Percentiles rank a stretch among this genome's conserved stretches.
Conservation (phyloP, 2,888 invertebrate genomes). For the Macrosoma leucophasiata region DNA sequence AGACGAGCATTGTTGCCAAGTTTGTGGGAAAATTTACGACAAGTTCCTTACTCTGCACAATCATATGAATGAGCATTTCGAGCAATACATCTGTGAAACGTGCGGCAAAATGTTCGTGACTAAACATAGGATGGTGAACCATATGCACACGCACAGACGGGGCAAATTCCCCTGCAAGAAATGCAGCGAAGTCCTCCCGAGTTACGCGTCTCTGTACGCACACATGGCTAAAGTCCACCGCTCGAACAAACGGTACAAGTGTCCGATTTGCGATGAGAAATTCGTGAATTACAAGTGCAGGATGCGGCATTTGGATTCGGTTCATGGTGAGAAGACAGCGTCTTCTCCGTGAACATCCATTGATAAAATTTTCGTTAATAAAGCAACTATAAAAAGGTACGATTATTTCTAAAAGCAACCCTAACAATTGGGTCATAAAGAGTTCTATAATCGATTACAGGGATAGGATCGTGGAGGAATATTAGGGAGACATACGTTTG, state of each 20-base stretch:
- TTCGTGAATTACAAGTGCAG: constrained; percentile 62
- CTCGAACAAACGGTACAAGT: constrained; percentile 61
- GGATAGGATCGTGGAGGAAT: no score
- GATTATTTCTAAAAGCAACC: no score
- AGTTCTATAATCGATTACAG: no score
- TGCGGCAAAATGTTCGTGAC: constrained; percentile 65
- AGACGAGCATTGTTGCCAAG: constrained; percentile 55
- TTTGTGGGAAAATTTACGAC: constrained; percentile 62
- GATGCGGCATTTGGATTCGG: constrained; percentile 51
- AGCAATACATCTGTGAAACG: constrained; percentile 64
- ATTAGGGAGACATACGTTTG: no score
- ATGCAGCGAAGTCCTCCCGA: constrained; percentile 48
- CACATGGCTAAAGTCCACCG: constrained; percentile 57
- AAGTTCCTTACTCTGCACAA: constrained; percentile 63
- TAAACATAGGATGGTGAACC: constrained; percentile 58
- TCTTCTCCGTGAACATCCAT: constrained; percentile 60
- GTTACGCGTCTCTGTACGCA: constrained; percentile 51
- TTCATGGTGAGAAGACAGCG: constrained; percentile 60
- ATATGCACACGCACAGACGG: constrained; percentile 53
- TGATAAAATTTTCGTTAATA: constrained; percentile 58
- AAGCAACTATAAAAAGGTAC: no score
- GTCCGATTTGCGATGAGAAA: constrained; percentile 64
- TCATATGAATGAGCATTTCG: constrained; percentile 67
- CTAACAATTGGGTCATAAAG: no score
- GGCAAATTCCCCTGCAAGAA: constrained; percentile 57